phyloP scores from a whole-genome alignment of 2,888 invertebrate species.

The Cephus nigrinus region DNA sequence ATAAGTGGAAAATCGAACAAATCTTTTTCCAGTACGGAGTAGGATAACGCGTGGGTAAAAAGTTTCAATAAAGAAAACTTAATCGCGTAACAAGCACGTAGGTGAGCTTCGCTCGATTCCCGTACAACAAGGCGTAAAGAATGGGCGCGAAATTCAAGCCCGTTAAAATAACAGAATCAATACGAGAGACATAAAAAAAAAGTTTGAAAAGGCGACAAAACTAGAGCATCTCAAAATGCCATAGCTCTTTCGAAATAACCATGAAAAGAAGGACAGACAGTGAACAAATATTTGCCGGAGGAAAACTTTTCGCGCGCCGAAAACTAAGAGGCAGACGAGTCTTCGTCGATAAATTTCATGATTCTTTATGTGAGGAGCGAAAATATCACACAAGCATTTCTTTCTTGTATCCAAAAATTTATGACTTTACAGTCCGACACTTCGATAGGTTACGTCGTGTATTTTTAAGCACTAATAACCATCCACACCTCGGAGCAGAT shows the following conservation, averaged over 20 bases:
- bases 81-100: background rate
- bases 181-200: background rate
- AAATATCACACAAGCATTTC: background rate
- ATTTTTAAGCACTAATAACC: background rate
- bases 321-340: background rate
- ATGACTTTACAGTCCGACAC: background rate
- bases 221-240: background rate
- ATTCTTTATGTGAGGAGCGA: background rate
- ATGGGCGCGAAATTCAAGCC: background rate
- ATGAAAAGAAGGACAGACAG: background rate
- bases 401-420: background rate
- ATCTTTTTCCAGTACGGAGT: background rate
- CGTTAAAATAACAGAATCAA: background rate
- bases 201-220: background rate
- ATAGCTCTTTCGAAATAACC: background rate
- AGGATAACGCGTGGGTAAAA: background rate
- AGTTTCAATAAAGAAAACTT: background rate
- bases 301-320: background rate
- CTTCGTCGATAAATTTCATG: background rate
- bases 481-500: background rate
- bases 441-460: background rate
- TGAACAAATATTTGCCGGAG: conserved; percentile 2
- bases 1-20: background rate
- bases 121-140: background rate
- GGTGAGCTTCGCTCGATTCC: background rate